Conservation (phyloP, 1,140 invertebrate species). For the Lutraria rhynchaena region DNA sequence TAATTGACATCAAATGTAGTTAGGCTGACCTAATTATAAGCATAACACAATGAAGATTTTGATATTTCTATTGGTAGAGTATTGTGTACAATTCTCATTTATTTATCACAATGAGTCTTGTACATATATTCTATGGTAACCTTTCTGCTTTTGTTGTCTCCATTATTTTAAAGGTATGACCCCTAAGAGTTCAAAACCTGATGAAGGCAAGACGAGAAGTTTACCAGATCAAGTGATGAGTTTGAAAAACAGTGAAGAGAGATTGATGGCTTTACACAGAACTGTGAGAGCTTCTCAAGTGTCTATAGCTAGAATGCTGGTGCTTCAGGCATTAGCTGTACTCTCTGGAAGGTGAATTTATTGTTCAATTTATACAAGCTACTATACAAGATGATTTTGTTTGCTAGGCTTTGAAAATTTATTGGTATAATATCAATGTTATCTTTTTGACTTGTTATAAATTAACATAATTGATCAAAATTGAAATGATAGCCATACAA, state of each 20-base stretch:
- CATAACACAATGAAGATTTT: too few relatives aligned
- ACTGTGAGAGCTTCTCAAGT: conserved; percentile 84
- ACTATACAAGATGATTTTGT: too few relatives aligned
- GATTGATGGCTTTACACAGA: conserved; percentile 84
- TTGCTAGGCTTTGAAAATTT: too few relatives aligned
- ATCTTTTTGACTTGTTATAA: too few relatives aligned
- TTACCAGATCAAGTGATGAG: conserved; percentile 84
- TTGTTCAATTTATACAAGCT: not conserved
- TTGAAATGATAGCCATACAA: too few relatives aligned
- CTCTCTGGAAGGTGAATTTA: conserved; percentile 83
- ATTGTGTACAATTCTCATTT: too few relatives aligned
- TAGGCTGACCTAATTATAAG: too few relatives aligned
- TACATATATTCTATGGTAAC: not conserved
- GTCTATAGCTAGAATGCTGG: conserved; percentile 84
- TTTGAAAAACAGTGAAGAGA: conserved; percentile 82
- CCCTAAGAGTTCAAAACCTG: conserved; percentile 53
- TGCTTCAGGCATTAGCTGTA: conserved; percentile 84
- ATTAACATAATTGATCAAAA: too few relatives aligned
- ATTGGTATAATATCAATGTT: too few relatives aligned
- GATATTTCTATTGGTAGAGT: too few relatives aligned
- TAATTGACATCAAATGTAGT: too few relatives aligned
- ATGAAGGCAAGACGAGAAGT: conserved; percentile 63
- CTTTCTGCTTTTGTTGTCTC: not conserved
- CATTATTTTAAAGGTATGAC: conserved; percentile 53
- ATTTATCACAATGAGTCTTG: not conserved